These are phyloP conservation scores for Sebastes steindachneri DNA, from an alignment of 2,797 vertebrate species.

Conservation along the genomic window DNA sequence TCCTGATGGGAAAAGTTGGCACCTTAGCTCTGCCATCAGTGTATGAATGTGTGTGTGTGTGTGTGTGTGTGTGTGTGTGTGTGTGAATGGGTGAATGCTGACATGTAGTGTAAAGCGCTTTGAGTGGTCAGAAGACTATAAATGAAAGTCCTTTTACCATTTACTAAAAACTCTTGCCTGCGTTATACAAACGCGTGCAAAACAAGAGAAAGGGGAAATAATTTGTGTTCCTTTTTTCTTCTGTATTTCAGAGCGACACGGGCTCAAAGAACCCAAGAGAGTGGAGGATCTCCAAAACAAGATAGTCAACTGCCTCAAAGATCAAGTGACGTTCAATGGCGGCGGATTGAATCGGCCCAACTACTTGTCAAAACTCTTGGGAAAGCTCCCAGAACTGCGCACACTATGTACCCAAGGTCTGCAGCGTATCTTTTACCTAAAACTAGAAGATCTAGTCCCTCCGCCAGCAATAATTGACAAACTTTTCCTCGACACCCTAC, in stretches of 20 bases:
- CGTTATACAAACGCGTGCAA: neutral
- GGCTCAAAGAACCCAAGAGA: conserved; percentile 97
- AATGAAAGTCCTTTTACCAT: too few relatives aligned
- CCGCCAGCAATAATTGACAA: conserved; percentile 99
- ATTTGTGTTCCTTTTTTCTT: conserved; percentile 9
- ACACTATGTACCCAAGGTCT: conserved; percentile 99
- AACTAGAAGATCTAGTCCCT: conserved; percentile 98
- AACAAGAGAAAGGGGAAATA: neutral
- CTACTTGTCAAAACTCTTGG: conserved; percentile 99
- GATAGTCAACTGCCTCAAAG: conserved; percentile 99
- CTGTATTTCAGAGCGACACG: conserved; percentile 91
- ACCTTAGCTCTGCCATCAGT: too few relatives aligned
- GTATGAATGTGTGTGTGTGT: too few relatives aligned
- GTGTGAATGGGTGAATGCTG: too few relatives aligned
- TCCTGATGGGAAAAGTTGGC: too few relatives aligned
- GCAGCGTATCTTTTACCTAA: conserved; percentile 99
- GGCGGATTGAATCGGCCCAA: conserved; percentile 96
- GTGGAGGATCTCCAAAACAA: conserved; percentile 99
- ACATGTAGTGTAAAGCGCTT: too few relatives aligned
- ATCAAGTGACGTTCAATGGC: conserved; percentile 99
- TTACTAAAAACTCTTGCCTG: neutral
- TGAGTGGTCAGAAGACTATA: too few relatives aligned
- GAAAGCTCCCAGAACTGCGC: conserved; percentile 98
- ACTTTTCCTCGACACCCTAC: conserved; percentile 98
- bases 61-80: too few relatives aligned